Conservation (phyloP, 2,113 vertebrate genomes). For the Phoxinus phoxinus region DNA sequence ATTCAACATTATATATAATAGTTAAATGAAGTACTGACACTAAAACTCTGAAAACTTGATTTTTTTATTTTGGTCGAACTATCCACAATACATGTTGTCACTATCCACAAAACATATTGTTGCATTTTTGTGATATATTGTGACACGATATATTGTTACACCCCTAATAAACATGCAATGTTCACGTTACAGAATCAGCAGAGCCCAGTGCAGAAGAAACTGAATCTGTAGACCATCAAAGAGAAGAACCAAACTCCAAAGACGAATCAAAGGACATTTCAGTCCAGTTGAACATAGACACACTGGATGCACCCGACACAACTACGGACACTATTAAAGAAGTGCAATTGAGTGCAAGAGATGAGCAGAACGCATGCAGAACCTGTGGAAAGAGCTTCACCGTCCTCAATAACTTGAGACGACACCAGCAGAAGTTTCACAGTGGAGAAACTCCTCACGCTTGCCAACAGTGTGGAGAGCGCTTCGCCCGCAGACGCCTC, state of each 20-base stretch:
- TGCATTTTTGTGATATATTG: no score
- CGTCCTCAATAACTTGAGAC: conserved; percentile 14
- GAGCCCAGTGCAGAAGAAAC: background rate
- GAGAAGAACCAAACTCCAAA: background rate
- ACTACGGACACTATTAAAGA: background rate
- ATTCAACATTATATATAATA: no score
- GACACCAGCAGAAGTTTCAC: conserved; percentile 24
- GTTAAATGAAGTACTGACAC: no score
- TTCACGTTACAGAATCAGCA: background rate
- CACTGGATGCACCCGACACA: background rate
- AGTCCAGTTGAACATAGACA: background rate
- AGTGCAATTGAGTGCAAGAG: background rate
- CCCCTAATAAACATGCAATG: background rate
- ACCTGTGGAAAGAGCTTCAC: conserved; percentile 20
- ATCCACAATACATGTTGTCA: no score
- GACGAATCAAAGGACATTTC: background rate
- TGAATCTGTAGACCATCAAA: background rate
- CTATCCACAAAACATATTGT: no score
- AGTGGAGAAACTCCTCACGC: background rate
- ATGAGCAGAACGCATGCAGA: background rate
- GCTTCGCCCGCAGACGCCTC: background rate
- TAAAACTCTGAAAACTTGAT: no score
- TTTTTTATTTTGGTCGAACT: no score
- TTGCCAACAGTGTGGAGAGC: conserved; percentile 5
- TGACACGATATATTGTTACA: no score